Base-by-base conservation (phyloP, 2,113 vertebrate species). In the Perccottus glenii region DNA sequence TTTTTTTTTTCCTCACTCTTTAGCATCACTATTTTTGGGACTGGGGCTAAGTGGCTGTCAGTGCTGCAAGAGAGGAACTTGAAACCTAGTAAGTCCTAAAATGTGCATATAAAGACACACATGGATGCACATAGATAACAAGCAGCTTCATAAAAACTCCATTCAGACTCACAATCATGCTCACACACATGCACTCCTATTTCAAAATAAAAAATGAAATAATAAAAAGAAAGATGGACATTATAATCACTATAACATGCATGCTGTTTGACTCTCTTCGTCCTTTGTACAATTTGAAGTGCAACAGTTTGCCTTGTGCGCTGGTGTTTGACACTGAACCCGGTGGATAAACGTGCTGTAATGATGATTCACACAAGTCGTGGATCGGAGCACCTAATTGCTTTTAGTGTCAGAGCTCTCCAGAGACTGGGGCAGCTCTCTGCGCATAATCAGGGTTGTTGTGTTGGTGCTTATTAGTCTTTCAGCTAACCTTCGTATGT, bases 11-110 rank as follows among this genome's bases (percentile, higher is more conserved):
- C 40, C 11, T 65, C n/a, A 53, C 3, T 77, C 0, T 62, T 47
- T 66, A 1, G 98, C 70, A 97, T 99, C 90, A 98, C 96, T 36
- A 92, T 99, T 78, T 94, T 99, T 45, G 96, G 96, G 32, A 98
- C 96, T 0, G 95, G 98, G 6, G 96, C 98, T 12, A 99, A 99
- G 88, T 99, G 97, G 97, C 87, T 99, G 81, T 73, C 96, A 2
- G 95, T 98, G 66, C 89, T 98, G 11, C 94, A 99, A 79, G 95
- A 98, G 91, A 94, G 89, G 59, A 92, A 94, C 64, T 81, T 98
- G 59, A 96, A 94, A 78, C 98, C 97, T 27, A 90, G 98, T 99
- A 89, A 95, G 94, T 78, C 36, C 36, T 43, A 32, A 57, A 15
- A 5, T 11, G 15, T 53, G 42, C 62, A 40, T 14, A 48, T 44